phyloP scores from a whole-genome alignment of 2,888 invertebrate species.

The Meganola albula region DNA sequence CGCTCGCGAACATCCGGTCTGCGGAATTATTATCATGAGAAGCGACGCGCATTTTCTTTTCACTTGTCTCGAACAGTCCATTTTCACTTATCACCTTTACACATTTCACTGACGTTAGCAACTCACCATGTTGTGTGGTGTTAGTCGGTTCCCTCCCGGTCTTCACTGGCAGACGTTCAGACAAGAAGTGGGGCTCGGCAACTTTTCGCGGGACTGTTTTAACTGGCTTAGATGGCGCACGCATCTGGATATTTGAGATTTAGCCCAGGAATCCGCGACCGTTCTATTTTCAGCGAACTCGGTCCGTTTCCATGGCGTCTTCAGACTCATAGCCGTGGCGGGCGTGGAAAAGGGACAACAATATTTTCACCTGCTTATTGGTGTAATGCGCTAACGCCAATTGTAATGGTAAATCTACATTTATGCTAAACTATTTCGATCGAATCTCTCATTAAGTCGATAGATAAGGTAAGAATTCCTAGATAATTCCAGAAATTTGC shows the following conservation, averaged over 20 bases:
- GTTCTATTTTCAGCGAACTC: slow-evolving; percentile 73
- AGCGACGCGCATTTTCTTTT: slow-evolving; percentile 34
- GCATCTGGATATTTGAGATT: slow-evolving; percentile 80
- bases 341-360: slow-evolving; percentile 53
- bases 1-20: slow-evolving; percentile 61
- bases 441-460: slow-evolving; percentile 53
- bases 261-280: slow-evolving; percentile 77
- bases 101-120: slow-evolving; percentile 66
- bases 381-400: slow-evolving; percentile 47
- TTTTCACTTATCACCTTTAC: slow-evolving; percentile 66
- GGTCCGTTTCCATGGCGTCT: slow-evolving; percentile 52
- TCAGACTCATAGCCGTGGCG: slow-evolving; percentile 32
- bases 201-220: slow-evolving; percentile 83
- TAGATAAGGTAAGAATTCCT: no score
- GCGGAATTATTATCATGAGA: slow-evolving; percentile 56
- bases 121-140: slow-evolving; percentile 84
- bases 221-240: slow-evolving; percentile 86
- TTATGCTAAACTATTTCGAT: slow-evolving; percentile 75
- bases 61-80: slow-evolving; percentile 60
- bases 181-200: slow-evolving; percentile 87
- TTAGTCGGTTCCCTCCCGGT: slow-evolving; percentile 80
- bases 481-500: no score
- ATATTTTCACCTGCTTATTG: slow-evolving; percentile 39
- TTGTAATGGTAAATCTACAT: slow-evolving; percentile 70
- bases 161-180: slow-evolving; percentile 85